Percentiles rank a stretch among this genome's conserved stretches.
These are phyloP conservation scores for Melanotaenia parkinsoni DNA, from an alignment of 2,797 vertebrate genomes.

Conservation along the genomic window DNA sequence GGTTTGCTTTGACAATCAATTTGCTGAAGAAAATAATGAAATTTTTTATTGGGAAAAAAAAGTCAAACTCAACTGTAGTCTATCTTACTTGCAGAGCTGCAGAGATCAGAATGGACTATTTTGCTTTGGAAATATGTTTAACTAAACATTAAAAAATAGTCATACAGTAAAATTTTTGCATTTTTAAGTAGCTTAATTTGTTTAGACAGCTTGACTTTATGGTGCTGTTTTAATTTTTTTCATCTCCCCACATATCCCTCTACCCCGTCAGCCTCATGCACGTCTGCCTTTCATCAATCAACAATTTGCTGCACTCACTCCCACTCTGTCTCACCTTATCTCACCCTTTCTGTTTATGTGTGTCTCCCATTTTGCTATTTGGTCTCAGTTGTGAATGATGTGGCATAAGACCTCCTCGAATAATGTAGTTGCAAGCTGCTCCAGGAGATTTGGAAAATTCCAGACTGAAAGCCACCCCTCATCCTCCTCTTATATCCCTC, in stretches of 20 bases:
- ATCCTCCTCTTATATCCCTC: slow-evolving; percentile 43
- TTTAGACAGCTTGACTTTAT: slow-evolving; percentile 1
- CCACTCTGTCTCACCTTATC: slow-evolving; percentile 11
- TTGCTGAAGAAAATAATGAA: no score
- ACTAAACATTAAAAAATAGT: not conserved
- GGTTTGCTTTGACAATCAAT: not conserved
- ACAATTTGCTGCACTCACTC: slow-evolving; percentile 16
- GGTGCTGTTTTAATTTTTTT: slow-evolving; percentile 18
- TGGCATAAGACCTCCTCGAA: slow-evolving; percentile 31
- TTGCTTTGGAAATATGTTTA: not conserved
- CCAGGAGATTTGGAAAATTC: slow-evolving; percentile 72
- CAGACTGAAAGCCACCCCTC: slow-evolving; percentile 62
- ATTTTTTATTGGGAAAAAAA: no score
- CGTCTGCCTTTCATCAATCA: slow-evolving; percentile 37
- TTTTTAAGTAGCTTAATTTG: not conserved
- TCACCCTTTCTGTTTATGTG: slow-evolving; percentile 7
- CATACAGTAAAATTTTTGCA: not conserved
- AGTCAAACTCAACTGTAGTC: not conserved
- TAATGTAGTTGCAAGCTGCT: slow-evolving; percentile 39
- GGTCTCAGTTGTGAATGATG: slow-evolving; percentile 26
- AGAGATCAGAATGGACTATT: not conserved
- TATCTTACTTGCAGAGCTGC: not conserved
- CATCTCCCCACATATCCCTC: slow-evolving; percentile 2
- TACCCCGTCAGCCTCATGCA: not conserved
- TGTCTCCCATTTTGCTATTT: slow-evolving; percentile 14